Conservation (phyloP, 2,888 invertebrate species). For the Criorhina ranunculi region DNA sequence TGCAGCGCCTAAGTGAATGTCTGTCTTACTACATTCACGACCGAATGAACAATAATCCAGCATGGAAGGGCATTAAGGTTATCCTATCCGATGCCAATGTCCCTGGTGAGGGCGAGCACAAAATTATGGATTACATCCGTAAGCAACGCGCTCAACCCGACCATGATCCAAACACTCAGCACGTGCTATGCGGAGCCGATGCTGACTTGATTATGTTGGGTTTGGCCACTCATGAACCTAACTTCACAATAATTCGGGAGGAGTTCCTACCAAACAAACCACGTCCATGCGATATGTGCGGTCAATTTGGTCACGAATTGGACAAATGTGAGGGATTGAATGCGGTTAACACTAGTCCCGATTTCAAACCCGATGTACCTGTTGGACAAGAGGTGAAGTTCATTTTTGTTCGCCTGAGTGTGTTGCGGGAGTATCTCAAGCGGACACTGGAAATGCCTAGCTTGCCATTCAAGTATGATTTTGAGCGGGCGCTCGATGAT, state of each 20-base stretch:
- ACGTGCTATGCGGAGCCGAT: constrained; percentile 99
- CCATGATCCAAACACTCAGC: constrained; percentile 99
- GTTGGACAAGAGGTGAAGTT: constrained; percentile 92
- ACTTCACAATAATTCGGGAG: constrained; percentile 99
- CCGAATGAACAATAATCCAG: constrained; percentile 94
- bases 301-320: constrained; percentile 95
- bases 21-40: constrained; percentile 86
- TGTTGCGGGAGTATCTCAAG: constrained; percentile 96
- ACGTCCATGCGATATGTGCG: constrained; percentile 97
- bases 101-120: constrained; percentile 99
- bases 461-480: constrained; percentile 96
- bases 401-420: constrained; percentile 96
- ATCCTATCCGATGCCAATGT: constrained; percentile 99
- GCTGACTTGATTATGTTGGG: constrained; percentile 99
- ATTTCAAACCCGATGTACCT: constrained; percentile 85
- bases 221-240: constrained; percentile 98
- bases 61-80: constrained; percentile 96
- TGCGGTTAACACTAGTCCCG: constrained; percentile 86
- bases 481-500: constrained; percentile 98
- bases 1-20: constrained; percentile 94
- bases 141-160: constrained; percentile 96
- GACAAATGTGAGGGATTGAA: constrained; percentile 94
- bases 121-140: constrained; percentile 99
- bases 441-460: constrained; percentile 95
- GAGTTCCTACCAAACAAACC: constrained; percentile 99